These are phyloP conservation scores for Scolanthus callimorphus DNA, from an alignment of 92 coral and sea anemone species.

Conservation along the genomic window DNA sequence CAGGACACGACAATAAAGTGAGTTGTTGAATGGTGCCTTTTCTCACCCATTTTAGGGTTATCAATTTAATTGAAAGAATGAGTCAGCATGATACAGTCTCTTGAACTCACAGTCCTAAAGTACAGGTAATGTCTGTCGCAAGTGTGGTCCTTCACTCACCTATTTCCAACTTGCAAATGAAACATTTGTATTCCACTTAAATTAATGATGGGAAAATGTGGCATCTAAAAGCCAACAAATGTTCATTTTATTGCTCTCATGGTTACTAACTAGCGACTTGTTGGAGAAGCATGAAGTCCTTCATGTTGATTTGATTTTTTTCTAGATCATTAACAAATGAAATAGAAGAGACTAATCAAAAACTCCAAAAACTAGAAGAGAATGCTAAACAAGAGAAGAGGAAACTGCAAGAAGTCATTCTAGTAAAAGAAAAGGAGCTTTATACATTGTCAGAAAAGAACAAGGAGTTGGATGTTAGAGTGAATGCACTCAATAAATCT, in stretches of 20 bases:
- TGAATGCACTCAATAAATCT: slow-evolving; percentile 46
- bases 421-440: slow-evolving; percentile 46
- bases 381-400: slow-evolving; percentile 29
- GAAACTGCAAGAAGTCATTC: slow-evolving; percentile 30
- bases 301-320: neutral
- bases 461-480: slow-evolving; percentile 44
- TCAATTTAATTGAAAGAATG: no score
- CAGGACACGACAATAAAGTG: slow-evolving; percentile 45
- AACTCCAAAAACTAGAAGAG: slow-evolving; percentile 40
- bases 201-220: no score
- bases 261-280: no score
- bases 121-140: no score
- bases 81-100: no score
- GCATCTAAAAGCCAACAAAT: no score
- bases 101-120: no score
- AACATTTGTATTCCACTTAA: no score
- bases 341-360: slow-evolving; percentile 23
- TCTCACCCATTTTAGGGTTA: neutral
- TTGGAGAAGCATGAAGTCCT: neutral
- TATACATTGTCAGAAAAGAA: slow-evolving; percentile 26
- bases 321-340: slow-evolving; percentile 42
- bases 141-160: no score
- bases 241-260: no score
- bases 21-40: neutral
- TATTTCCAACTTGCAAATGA: no score